Conservation (phyloP, 2,888 invertebrate genomes). For the Sarcophaga carnaria region DNA sequence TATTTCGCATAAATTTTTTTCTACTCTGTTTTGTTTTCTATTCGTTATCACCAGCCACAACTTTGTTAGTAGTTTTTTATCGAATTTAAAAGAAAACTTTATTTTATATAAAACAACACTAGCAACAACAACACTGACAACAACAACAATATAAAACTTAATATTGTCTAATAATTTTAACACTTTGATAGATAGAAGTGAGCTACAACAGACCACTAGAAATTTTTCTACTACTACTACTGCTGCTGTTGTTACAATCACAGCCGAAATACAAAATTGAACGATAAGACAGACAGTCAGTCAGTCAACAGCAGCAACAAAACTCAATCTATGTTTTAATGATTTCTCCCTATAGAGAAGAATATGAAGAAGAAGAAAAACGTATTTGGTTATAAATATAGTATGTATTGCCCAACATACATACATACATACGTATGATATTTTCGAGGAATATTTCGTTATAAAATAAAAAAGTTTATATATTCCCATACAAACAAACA, state of each 20-base stretch:
- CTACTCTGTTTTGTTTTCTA: neutral
- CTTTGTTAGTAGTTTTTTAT: slow-evolving; percentile 53
- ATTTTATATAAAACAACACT: slow-evolving; percentile 14
- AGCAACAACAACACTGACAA: neutral
- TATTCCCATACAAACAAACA: slow-evolving; percentile 45
- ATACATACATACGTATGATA: slow-evolving; percentile 18
- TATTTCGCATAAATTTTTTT: neutral
- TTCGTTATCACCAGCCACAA: slow-evolving; percentile 30
- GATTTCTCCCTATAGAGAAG: slow-evolving; percentile 48
- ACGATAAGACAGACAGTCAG: neutral
- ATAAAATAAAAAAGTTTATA: slow-evolving; percentile 25
- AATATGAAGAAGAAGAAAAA: neutral
- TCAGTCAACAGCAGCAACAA: neutral
- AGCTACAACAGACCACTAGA: slow-evolving; percentile 29
- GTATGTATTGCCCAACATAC: neutral
- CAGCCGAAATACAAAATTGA: slow-evolving; percentile 11
- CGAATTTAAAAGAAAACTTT: slow-evolving; percentile 57
- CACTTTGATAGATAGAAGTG: slow-evolving; percentile 52
- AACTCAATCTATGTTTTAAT: slow-evolving; percentile 43
- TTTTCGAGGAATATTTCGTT: slow-evolving; percentile 15
- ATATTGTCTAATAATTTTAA: slow-evolving; percentile 65
- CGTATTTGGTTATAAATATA: slow-evolving; percentile 39
- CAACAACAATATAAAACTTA: slow-evolving; percentile 36
- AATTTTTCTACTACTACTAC: slow-evolving; percentile 1
- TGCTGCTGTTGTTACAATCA: slow-evolving; percentile 19